phyloP scores from a whole-genome alignment of 2,113 vertebrate species.

The Campylomormyrus numenius region DNA sequence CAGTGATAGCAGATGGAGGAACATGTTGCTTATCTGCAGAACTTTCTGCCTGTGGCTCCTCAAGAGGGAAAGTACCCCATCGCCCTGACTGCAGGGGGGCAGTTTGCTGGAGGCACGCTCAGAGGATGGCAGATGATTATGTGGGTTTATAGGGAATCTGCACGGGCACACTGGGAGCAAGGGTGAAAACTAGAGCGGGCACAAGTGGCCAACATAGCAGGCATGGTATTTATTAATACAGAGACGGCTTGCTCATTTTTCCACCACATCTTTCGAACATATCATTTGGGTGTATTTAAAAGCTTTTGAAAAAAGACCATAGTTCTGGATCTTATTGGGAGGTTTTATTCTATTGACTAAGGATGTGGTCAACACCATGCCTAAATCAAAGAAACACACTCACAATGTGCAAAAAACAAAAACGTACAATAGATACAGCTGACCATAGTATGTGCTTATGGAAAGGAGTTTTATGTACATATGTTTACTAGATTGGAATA shows the following conservation, averaged over 20 bases:
- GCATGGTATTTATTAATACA: background rate
- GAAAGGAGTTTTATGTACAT: background rate
- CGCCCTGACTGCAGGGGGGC: background rate
- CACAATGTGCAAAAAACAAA: background rate
- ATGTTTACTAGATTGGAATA: background rate
- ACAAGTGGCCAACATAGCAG: background rate
- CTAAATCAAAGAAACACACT: background rate
- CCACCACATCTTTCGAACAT: background rate
- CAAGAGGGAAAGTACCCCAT: background rate
- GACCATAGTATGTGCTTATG: background rate
- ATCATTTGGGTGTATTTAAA: background rate
- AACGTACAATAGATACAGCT: background rate
- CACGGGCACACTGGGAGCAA: background rate
- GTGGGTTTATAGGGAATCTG: background rate
- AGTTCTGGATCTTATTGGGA: constrained; percentile 2
- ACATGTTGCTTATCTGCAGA: constrained; percentile 33
- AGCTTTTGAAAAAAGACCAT: background rate
- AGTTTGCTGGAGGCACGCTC: background rate
- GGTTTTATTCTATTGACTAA: background rate
- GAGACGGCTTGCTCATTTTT: background rate
- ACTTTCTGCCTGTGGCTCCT: constrained; percentile 8
- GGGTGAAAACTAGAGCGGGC: background rate
- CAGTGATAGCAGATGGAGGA: constrained; percentile 35
- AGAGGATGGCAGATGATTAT: background rate
- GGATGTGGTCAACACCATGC: background rate